Conservation (phyloP, 2,113 vertebrate genomes). For the Ascaphus truei region DNA sequence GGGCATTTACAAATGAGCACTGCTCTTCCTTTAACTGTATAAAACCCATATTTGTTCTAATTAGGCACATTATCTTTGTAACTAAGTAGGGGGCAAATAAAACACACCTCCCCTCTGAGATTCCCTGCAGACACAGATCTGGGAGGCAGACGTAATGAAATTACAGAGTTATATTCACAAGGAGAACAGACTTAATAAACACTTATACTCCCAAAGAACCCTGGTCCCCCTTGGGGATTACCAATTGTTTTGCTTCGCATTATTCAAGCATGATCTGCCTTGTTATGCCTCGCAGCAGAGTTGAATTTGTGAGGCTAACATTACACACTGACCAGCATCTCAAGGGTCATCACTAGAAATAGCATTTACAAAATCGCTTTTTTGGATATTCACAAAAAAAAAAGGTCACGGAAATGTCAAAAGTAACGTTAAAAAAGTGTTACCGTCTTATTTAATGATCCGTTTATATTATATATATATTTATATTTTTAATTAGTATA, state of each 20-base stretch:
- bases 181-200: constrained; percentile 8
- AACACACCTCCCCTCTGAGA: not conserved
- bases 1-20: not conserved
- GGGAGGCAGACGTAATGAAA: not conserved
- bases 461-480: too few species aligned
- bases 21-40: not conserved
- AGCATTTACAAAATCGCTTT: not conserved
- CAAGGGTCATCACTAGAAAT: not conserved
- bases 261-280: not conserved
- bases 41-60: not conserved
- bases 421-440: too few species aligned
- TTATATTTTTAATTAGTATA: too few species aligned
- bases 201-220: not conserved
- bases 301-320: not conserved
- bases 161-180: not conserved
- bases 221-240: not conserved
- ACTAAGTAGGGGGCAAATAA: not conserved
- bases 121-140: not conserved
- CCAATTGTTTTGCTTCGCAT: constrained; percentile 9
- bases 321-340: not conserved
- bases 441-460: too few species aligned
- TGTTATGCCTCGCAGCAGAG: not conserved
- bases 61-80: not conserved
- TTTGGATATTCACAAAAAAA: too few species aligned
- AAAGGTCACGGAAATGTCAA: too few species aligned